Conservation (phyloP, 1,140 invertebrate genomes). For the Berghia stephanieae region DNA sequence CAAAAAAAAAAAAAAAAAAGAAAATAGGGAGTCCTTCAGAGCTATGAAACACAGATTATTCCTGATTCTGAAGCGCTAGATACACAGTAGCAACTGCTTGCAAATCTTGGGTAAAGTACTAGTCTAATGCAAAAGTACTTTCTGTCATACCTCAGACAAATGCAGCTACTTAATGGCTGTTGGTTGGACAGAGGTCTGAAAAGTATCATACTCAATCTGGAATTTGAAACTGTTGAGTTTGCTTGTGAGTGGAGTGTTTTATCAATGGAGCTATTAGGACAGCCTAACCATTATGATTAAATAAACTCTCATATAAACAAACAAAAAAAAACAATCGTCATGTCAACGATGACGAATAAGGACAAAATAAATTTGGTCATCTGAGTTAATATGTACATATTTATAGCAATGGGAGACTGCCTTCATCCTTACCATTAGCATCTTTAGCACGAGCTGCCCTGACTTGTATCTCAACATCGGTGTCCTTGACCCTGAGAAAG, state of each 20-base stretch:
- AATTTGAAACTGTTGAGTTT: no score
- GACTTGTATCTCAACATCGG: constrained; percentile 46
- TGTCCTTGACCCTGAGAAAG: constrained; percentile 43
- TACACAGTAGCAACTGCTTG: not conserved
- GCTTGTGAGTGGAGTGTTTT: no score
- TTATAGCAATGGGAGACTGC: no score
- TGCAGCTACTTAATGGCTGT: no score
- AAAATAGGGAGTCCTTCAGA: no score
- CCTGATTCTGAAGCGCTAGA: not conserved
- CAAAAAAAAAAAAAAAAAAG: no score
- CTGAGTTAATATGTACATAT: no score
- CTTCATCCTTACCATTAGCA: constrained; percentile 48
- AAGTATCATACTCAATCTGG: no score
- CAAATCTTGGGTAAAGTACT: not conserved
- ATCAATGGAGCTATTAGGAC: no score
- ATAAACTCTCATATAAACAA: not conserved
- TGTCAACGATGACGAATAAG: not conserved
- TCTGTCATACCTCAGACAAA: no score
- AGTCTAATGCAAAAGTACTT: not conserved
- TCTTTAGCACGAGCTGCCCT: constrained; percentile 48
- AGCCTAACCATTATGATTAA: not conserved
- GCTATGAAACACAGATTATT: no score
- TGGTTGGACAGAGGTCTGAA: no score
- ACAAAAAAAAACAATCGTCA: not conserved
- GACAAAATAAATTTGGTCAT: not conserved